These are phyloP conservation scores for Ctenopoma kingsleyae DNA, from an alignment of 2,797 vertebrate species.

Conservation along the genomic window DNA sequence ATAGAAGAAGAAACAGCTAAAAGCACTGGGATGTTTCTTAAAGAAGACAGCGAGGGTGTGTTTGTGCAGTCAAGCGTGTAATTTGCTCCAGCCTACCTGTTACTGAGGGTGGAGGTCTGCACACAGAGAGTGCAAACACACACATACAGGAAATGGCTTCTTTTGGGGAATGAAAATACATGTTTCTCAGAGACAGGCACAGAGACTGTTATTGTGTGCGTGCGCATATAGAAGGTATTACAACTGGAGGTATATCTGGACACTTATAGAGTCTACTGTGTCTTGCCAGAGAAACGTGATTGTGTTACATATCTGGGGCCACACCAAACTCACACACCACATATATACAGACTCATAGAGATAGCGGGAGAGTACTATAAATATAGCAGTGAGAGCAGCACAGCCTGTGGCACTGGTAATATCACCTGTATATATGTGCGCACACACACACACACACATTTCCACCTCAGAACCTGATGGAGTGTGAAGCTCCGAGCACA, in stretches of 20 bases:
- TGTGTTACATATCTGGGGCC: conserved; percentile 13
- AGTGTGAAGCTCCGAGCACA: conserved; percentile 58
- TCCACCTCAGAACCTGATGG: conserved; percentile 54
- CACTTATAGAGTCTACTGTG: conserved; percentile 31
- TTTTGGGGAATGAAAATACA: conserved; percentile 34
- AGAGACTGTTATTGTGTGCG: conserved; percentile 1
- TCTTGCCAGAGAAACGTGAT: conserved; percentile 33
- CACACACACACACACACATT: conserved; percentile 10
- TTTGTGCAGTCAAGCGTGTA: conserved; percentile 53
- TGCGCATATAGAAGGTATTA: conserved; percentile 12
- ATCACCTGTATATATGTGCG: conserved; percentile 44
- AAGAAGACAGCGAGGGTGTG: conserved; percentile 28
- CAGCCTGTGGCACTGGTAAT: conserved; percentile 56
- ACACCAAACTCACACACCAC: background rate
- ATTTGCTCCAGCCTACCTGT: conserved; percentile 61
- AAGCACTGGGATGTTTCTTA: conserved; percentile 18
- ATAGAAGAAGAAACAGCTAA: conserved; percentile 21
- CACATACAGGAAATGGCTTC: conserved; percentile 35
- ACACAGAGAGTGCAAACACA: conserved; percentile 26
- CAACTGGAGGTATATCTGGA: conserved; percentile 18
- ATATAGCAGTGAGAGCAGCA: conserved; percentile 47
- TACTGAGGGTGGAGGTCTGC: conserved; percentile 28
- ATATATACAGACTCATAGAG: conserved; percentile 30
- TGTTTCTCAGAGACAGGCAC: conserved; percentile 6
- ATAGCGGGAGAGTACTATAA: conserved; percentile 53